A percentile compares a stretch with the other conserved stretches of the same genome.
Conservation (phyloP, 2,888 invertebrate species). For the Automeris io region DNA sequence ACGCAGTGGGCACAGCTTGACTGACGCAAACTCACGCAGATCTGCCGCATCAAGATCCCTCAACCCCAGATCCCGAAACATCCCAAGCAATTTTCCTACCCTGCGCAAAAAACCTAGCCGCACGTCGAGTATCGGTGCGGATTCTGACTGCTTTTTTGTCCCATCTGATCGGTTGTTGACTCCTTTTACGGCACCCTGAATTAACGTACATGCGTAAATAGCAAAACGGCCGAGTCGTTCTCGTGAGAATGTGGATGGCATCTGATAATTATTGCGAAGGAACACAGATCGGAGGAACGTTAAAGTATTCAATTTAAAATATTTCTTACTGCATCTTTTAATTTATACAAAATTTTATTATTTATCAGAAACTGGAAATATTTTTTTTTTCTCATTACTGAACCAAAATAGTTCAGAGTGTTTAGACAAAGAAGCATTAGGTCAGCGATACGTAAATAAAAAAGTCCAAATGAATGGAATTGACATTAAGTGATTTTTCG, state of each 20-base stretch:
- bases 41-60: conserved; percentile 42
- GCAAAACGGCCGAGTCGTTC: conserved; percentile 31
- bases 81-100: conserved; percentile 4
- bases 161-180: conserved; percentile 55
- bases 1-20: conserved; percentile 62
- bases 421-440: too few species aligned
- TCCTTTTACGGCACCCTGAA: conserved; percentile 58
- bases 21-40: conserved; percentile 47
- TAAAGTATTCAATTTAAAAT: neutral
- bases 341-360: neutral
- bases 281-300: neutral
- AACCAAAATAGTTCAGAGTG: too few species aligned
- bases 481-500: too few species aligned
- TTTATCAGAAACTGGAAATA: too few species aligned
- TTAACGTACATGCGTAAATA: conserved; percentile 47
- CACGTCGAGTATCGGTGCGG: conserved; percentile 34
- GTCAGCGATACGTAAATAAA: too few species aligned
- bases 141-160: conserved; percentile 59
- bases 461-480: too few species aligned
- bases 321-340: neutral
- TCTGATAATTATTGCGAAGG: conserved; percentile 1
- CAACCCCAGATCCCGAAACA: conserved; percentile 6
- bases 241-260: conserved; percentile 38
- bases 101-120: conserved; percentile 11
- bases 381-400: too few species aligned